phyloP scores from a whole-genome alignment of 2,797 vertebrate species.

The Gymnothorax javanicus region DNA sequence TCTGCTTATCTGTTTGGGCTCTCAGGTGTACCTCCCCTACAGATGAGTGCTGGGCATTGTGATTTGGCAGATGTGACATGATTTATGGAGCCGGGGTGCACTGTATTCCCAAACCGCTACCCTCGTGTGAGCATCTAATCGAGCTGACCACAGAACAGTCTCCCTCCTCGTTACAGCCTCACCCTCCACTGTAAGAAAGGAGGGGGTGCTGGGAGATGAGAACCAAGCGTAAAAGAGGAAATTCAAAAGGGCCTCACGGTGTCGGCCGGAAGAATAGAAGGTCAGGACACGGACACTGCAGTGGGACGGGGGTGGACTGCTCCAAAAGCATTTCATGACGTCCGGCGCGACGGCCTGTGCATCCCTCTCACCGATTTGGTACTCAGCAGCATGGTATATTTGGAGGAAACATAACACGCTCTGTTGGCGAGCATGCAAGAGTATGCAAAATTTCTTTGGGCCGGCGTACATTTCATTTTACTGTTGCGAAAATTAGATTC shows the following conservation, averaged over 20 bases:
- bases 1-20: slow-evolving; percentile 26
- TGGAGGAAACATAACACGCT: too few species aligned
- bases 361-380: not conserved
- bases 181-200: slow-evolving; percentile 16
- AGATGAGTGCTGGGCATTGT: slow-evolving; percentile 38
- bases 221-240: slow-evolving; percentile 19
- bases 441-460: too few species aligned
- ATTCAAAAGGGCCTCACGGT: slow-evolving; percentile 37
- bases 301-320: not conserved
- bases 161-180: not conserved
- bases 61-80: not conserved
- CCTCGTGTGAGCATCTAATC: not conserved
- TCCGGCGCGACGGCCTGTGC: not conserved
- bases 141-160: not conserved
- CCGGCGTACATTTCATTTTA: too few species aligned
- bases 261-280: not conserved
- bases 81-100: not conserved
- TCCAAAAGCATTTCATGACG: not conserved
- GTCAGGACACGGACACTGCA: not conserved
- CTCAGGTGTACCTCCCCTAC: slow-evolving; percentile 32
- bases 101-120: not conserved
- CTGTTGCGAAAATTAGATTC: too few species aligned
- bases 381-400: not conserved
- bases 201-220: not conserved
- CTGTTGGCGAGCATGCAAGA: too few species aligned